These are phyloP conservation scores for Margarornis squamiger DNA, from an alignment of 2,797 vertebrate genomes.

Conservation along the genomic window DNA sequence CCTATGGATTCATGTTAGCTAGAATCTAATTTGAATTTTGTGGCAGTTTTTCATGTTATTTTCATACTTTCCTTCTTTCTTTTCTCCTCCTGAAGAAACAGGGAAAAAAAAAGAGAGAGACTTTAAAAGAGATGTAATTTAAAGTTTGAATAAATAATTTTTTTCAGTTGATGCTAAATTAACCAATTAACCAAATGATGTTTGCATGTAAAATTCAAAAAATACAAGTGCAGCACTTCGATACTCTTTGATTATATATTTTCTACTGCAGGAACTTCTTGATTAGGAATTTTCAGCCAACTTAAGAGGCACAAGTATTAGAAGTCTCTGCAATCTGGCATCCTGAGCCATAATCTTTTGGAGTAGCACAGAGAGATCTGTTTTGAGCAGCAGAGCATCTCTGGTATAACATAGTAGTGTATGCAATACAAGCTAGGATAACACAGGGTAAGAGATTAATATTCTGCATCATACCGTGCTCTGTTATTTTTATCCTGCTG, in stretches of 20 bases:
- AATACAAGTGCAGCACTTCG: neutral
- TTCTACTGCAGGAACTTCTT: neutral
- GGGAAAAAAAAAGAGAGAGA: neutral
- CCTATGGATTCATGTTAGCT: neutral
- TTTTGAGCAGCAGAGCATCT: neutral
- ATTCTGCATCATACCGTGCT: constrained; percentile 28
- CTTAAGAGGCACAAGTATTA: neutral
- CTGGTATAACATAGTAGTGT: neutral
- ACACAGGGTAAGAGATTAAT: constrained; percentile 46
- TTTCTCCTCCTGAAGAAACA: neutral
- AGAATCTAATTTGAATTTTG: neutral
- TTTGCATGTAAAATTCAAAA: neutral
- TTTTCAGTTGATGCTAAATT: neutral
- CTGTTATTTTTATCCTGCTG: constrained; percentile 58
- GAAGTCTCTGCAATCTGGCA: constrained; percentile 11
- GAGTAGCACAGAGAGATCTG: neutral
- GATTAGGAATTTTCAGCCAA: constrained; percentile 14
- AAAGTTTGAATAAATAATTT: neutral
- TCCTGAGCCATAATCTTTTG: constrained; percentile 4
- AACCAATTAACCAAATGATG: neutral
- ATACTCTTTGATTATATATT: neutral
- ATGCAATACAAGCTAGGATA: constrained; percentile 42
- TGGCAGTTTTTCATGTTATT: neutral
- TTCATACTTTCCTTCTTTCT: neutral
- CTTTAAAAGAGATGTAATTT: neutral